Conservation (phyloP, 37 sponge, comb jelly and placozoan genomes). For the Cladorhizidae sp. region DNA sequence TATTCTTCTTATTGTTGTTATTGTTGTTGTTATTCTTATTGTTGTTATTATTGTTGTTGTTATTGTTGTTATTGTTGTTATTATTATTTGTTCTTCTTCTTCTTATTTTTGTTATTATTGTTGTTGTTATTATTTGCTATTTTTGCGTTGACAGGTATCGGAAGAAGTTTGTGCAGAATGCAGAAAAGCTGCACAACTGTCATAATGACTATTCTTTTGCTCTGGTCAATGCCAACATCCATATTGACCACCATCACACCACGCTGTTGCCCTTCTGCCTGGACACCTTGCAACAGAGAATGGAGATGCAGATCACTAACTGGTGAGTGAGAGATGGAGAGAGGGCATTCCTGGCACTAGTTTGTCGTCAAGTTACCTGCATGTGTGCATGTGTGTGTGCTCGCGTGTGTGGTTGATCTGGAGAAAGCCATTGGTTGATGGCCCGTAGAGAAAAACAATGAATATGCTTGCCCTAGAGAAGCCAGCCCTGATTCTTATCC, state of each 20-base stretch:
- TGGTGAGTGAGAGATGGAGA: constrained; percentile 52
- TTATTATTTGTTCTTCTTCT: too few species aligned
- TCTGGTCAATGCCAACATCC: constrained; percentile 66
- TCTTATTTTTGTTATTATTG: too few species aligned
- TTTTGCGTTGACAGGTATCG: constrained; percentile 17
- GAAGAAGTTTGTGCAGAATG: constrained; percentile 45
- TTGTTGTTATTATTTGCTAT: background rate
- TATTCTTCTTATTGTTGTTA: background rate
- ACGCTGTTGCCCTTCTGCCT: constrained; percentile 60
- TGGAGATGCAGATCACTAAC: constrained; percentile 52
- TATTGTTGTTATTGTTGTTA: background rate
- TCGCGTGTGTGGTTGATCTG: too few species aligned
- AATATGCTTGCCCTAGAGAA: too few species aligned
- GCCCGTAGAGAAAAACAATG: too few species aligned
- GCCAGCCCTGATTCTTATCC: too few species aligned
- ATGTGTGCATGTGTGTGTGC: too few species aligned
- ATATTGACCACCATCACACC: constrained; percentile 45
- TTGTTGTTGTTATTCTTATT: too few species aligned
- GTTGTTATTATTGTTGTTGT: background rate
- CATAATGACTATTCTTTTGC: constrained; percentile 80
- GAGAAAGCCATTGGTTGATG: too few species aligned
- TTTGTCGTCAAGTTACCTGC: too few species aligned
- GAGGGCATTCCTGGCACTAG: too few species aligned
- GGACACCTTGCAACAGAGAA: constrained; percentile 71
- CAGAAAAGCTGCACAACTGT: constrained; percentile 62